phyloP scores from a whole-genome alignment of 2,888 invertebrate genomes.

The Gymnosoma rotundatum region DNA sequence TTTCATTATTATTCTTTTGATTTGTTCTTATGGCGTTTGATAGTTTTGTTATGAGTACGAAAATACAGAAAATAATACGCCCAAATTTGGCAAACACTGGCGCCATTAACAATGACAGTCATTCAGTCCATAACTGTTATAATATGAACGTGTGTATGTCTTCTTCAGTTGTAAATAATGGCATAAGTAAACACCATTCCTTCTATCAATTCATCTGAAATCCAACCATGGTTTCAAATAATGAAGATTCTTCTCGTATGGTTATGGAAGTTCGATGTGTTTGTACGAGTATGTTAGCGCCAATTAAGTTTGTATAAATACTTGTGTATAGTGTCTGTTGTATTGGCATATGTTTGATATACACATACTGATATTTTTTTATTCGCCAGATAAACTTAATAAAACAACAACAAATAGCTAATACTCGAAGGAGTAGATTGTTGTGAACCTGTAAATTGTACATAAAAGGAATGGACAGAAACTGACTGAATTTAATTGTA shows the following conservation, averaged over 20 bases:
- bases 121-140: conserved; percentile 42
- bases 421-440: conserved; percentile 56
- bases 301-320: conserved; percentile 64
- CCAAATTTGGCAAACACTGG: conserved; percentile 71
- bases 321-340: neutral
- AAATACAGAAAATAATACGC: conserved; percentile 66
- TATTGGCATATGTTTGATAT: conserved; percentile 43
- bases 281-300: conserved; percentile 61
- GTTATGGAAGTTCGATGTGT: conserved; percentile 10
- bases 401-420: conserved; percentile 14
- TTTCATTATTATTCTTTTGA: conserved; percentile 67
- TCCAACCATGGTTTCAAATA: conserved; percentile 2
- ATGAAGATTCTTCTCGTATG: conserved; percentile 6
- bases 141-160: conserved; percentile 38
- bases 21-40: conserved; percentile 53
- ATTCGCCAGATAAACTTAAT: conserved; percentile 30
- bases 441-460: conserved; percentile 61
- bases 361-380: conserved; percentile 1
- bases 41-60: conserved; percentile 26
- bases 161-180: conserved; percentile 45
- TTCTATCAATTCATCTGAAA: conserved; percentile 28
- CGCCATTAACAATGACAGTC: conserved; percentile 66
- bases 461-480: conserved; percentile 15
- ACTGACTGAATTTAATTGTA: conserved; percentile 3
- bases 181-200: conserved; percentile 42